These are phyloP conservation scores for Phaenicophaeus curvirostris DNA, from an alignment of 2,797 vertebrate genomes.

Conservation along the genomic window DNA sequence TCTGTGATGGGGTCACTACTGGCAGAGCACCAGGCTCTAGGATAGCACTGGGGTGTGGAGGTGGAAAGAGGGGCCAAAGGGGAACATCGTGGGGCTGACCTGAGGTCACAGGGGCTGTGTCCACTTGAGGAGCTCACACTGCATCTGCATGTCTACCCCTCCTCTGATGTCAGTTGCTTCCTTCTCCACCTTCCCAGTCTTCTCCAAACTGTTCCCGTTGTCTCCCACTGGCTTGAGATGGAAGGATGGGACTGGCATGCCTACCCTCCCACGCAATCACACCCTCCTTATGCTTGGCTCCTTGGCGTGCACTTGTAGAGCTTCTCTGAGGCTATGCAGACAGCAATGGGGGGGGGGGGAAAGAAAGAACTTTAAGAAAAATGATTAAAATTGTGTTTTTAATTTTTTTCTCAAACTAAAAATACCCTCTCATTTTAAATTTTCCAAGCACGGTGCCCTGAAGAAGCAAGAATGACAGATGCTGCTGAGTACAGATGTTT, in stretches of 20 bases:
- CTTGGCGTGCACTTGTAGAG: neutral
- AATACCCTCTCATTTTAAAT: slow-evolving; percentile 53
- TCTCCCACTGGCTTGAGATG: neutral
- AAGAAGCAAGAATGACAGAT: slow-evolving; percentile 68
- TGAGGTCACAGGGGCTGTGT: neutral
- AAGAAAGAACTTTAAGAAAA: neutral
- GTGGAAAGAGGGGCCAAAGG: neutral
- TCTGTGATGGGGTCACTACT: neutral
- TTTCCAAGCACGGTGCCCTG: slow-evolving; percentile 67
- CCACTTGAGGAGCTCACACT: rapidly evolving
- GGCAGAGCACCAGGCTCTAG: rapidly evolving
- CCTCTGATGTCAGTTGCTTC: neutral
- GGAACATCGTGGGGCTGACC: rapidly evolving
- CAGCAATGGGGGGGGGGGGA: neutral
- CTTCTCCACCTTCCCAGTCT: neutral
- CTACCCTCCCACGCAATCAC: rapidly evolving
- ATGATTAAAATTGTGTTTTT: slow-evolving; percentile 32
- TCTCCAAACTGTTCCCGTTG: neutral
- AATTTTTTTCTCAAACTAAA: slow-evolving; percentile 53
- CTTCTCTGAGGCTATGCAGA: neutral
- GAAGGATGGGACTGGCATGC: neutral
- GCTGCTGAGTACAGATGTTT: slow-evolving; percentile 59
- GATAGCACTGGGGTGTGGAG: neutral
- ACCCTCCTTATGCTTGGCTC: neutral
- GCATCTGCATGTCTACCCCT: rapidly evolving